Evolutionary conservation across 2,888 invertebrate genomes (phyloP), one percentile per base, ranked within the genome.

Genomic region (Erannis defoliaria): DNA sequence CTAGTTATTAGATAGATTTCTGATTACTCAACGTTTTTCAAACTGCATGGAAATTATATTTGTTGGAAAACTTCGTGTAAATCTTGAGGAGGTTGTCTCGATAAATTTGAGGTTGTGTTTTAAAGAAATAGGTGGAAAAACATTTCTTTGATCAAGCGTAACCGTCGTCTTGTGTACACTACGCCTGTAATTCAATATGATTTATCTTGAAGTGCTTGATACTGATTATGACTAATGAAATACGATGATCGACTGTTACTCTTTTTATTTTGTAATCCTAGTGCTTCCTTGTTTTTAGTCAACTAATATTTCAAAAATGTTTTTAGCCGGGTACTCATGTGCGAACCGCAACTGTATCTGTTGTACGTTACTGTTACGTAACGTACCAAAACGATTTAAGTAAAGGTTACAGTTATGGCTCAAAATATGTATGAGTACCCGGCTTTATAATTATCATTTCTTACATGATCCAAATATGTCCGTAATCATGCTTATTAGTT

Each of bases 271-370:
- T 14, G n/a, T 8, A 5, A 51, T 51, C 50, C 70, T 70, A 70
- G 75, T 72, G 74, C 75, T 75, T 75, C 75, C 76, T 64, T 66
- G 40, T 63, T 66, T 50, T 54, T 33, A 48, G 48, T 43, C 40
- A 49, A 53, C 4, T 1, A 33, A 50, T 18, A 2, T 50, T 37
- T 18, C 4, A n/a, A 14, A n/a, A 42, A 40, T 9, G 16, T 19
- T 37, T 29, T 16, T 29, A 16, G 23, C 42, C n/a, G n/a, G 1
- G n/a, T 21, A 42, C 6, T 23, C 21, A 42, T n/a, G 9, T 6
- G 21, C 6, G 29, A 10, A 0, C 10, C 21, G 4, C 2, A 45
- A 45, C 4, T 29, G 45, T 45, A 2, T 26, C 23, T 0, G 14
- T 29, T 14, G 9, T 6, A 2, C 6, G 2, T 19, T 35, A 40